Percentiles rank a stretch among this genome's conserved stretches.
phyloP scores from a whole-genome alignment of 2,888 invertebrate species.

The Alitta virens region DNA sequence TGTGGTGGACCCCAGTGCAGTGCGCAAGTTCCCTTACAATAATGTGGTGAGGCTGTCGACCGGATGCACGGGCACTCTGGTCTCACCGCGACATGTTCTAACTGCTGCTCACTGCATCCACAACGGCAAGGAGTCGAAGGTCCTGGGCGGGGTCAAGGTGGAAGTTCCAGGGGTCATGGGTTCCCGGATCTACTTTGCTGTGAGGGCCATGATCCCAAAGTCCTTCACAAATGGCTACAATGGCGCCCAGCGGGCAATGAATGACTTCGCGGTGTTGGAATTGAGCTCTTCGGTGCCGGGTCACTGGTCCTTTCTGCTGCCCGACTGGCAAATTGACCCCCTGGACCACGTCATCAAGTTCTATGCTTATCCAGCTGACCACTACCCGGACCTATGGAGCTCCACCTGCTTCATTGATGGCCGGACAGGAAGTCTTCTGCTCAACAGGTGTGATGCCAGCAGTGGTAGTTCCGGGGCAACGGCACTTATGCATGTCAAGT shows the following conservation, averaged over 20 bases:
- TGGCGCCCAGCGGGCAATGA: slow-evolving; percentile 32
- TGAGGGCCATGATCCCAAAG: slow-evolving; percentile 39
- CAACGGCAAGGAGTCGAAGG: slow-evolving; percentile 36
- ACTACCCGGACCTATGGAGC: slow-evolving; percentile 31
- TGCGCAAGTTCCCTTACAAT: slow-evolving; percentile 41
- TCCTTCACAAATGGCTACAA: slow-evolving; percentile 14
- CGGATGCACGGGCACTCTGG: slow-evolving; percentile 48
- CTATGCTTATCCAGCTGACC: slow-evolving; percentile 35
- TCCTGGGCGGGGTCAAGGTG: slow-evolving; percentile 40
- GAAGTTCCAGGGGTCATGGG: slow-evolving; percentile 40
- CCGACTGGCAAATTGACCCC: slow-evolving; percentile 31
- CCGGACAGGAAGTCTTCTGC: slow-evolving; percentile 36
- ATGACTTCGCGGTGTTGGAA: slow-evolving; percentile 44
- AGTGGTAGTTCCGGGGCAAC: slow-evolving; percentile 47
- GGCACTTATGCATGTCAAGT: slow-evolving; percentile 35
- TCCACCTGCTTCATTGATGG: slow-evolving; percentile 36
- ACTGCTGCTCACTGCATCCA: slow-evolving; percentile 53
- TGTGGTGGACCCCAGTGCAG: slow-evolving; percentile 29
- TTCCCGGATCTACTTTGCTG: slow-evolving; percentile 36
- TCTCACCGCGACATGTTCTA: slow-evolving; percentile 43
- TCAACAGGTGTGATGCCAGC: slow-evolving; percentile 41
- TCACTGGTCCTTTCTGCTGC: slow-evolving; percentile 37
- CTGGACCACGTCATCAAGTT: slow-evolving; percentile 38
- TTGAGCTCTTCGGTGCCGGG: slow-evolving; percentile 40
- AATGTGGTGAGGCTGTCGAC: slow-evolving; percentile 46